phyloP scores from a whole-genome alignment of 2,888 invertebrate genomes.

The Strigamia transsilvanica region DNA sequence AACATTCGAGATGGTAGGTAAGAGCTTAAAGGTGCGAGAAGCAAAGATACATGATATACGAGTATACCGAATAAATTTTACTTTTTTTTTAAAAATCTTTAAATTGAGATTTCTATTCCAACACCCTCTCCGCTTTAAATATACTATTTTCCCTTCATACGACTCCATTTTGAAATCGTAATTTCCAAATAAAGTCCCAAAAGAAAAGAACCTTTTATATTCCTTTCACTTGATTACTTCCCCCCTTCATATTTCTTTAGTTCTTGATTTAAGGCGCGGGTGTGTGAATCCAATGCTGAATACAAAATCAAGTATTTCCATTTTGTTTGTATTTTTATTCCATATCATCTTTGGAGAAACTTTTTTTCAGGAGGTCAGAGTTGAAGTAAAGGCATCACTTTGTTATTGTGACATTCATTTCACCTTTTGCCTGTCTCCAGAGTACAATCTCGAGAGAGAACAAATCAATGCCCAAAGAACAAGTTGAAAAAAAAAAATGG shows the following conservation, averaged over 20 bases:
- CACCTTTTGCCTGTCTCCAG: slow-evolving; percentile 27
- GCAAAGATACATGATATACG: neutral
- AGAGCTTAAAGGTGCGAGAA: neutral
- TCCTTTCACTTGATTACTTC: slow-evolving; percentile 26
- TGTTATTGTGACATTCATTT: slow-evolving; percentile 45
- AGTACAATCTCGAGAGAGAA: slow-evolving; percentile 41
- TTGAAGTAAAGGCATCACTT: slow-evolving; percentile 41
- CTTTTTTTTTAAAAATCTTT: neutral
- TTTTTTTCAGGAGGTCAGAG: slow-evolving; percentile 31
- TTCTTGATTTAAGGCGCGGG: neutral
- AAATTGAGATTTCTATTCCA: neutral
- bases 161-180: slow-evolving; percentile 19
- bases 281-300: neutral
- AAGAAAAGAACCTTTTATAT: slow-evolving; percentile 9
- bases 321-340: neutral
- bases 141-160: neutral
- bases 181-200: neutral
- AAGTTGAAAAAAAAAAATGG: neutral
- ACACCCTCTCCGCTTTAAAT: neutral
- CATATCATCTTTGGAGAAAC: neutral
- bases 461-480: slow-evolving; percentile 33
- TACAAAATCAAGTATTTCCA: neutral
- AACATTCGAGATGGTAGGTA: neutral
- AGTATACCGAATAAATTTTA: neutral
- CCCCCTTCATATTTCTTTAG: neutral